Conservation (phyloP, 2,797 vertebrate genomes). For the Knipowitschia caucasica region DNA sequence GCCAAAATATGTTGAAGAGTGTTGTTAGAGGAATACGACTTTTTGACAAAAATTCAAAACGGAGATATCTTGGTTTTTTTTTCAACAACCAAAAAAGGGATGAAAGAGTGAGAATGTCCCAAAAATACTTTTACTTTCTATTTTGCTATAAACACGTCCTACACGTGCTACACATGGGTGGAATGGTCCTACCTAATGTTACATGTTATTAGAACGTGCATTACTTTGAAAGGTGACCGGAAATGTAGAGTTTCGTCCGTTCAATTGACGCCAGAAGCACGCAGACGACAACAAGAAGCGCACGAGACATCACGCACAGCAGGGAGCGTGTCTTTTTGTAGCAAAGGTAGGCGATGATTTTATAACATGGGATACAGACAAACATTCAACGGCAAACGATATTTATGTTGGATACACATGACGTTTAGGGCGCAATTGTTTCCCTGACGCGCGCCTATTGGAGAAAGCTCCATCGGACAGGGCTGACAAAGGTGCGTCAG, state of each 20-base stretch:
- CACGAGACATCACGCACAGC: constrained; percentile 32
- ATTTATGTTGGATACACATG: background rate
- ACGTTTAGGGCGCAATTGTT: background rate
- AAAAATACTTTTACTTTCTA: too few species aligned
- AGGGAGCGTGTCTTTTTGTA: constrained; percentile 14
- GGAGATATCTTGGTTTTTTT: too few species aligned
- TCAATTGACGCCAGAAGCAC: background rate
- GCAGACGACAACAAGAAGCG: constrained; percentile 55
- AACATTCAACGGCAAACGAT: background rate
- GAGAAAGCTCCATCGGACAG: background rate
- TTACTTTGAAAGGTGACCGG: constrained; percentile 29
- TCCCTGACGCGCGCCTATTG: background rate
- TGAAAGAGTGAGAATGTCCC: too few species aligned
- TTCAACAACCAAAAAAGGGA: too few species aligned
- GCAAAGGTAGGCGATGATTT: constrained; percentile 12
- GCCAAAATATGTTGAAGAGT: too few species aligned
- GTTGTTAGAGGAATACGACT: too few species aligned
- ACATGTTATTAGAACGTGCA: background rate
- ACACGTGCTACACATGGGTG: background rate
- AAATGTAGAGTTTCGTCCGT: background rate
- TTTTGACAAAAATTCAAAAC: too few species aligned
- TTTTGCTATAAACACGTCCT: too few species aligned
- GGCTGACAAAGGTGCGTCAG: constrained; percentile 15
- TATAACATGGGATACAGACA: background rate
- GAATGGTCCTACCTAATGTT: too few species aligned